Evolutionary conservation across 2,888 invertebrate species (phyloP).

Genomic region (Ecliptopera silaceata): DNA sequence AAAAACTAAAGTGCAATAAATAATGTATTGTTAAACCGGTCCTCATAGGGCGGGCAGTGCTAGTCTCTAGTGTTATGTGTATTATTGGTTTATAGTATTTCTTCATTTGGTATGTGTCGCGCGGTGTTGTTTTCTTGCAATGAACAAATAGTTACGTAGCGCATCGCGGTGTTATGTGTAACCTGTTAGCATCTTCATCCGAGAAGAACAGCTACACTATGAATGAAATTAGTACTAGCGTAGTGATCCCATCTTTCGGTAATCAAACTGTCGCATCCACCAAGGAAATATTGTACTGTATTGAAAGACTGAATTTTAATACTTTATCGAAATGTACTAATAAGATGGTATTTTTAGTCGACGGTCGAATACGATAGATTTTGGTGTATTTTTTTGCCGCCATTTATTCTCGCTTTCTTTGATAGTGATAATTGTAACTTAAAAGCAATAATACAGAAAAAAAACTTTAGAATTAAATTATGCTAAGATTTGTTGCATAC

Average conservation of each 20-base stretch:
- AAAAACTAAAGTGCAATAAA: slow-evolving; percentile 67
- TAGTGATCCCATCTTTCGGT: neutral
- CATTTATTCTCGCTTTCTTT: neutral
- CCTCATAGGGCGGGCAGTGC: slow-evolving; percentile 53
- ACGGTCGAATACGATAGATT: slow-evolving; percentile 3
- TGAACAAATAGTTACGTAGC: no score
- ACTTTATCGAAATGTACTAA: slow-evolving; percentile 11
- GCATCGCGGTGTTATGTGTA: no score
- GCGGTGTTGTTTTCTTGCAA: neutral
- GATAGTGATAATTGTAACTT: slow-evolving; percentile 10
- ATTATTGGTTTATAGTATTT: slow-evolving; percentile 35
- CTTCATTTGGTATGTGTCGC: slow-evolving; percentile 61
- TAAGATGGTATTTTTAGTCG: slow-evolving; percentile 6
- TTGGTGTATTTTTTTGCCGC: slow-evolving; percentile 10
- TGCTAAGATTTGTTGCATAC: slow-evolving; percentile 24
- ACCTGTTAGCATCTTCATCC: neutral
- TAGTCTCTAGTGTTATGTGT: slow-evolving; percentile 56
- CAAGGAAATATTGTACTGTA: slow-evolving; percentile 56
- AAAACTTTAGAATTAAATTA: slow-evolving; percentile 10
- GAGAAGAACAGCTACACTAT: no score
- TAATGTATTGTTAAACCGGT: slow-evolving; percentile 32
- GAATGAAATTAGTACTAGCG: neutral
- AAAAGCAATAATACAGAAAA: slow-evolving; percentile 22
- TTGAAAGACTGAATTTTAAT: slow-evolving; percentile 72
- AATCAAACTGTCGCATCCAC: neutral